These are phyloP conservation scores for Falco biarmicus DNA, from an alignment of 2,797 vertebrate species.

Conservation along the genomic window DNA sequence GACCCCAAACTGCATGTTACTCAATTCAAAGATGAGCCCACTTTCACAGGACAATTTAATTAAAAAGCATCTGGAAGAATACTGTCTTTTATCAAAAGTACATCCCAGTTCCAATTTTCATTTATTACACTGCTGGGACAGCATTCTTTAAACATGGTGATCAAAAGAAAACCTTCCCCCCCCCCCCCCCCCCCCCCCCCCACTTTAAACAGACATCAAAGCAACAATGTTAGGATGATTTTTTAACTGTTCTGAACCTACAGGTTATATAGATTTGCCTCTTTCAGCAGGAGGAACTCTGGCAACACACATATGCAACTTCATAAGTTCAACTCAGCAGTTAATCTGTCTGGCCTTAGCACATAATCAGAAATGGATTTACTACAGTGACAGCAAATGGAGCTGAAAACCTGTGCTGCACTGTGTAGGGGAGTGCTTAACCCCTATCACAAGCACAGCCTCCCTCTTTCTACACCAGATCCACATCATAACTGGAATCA, in stretches of 20 bases:
- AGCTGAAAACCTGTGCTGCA: background rate
- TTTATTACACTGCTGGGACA: slow-evolving; percentile 17
- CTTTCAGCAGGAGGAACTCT: background rate
- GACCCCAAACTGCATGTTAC: background rate
- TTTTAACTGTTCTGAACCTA: background rate
- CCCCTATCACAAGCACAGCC: background rate
- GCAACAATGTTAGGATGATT: background rate
- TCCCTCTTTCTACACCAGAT: background rate
- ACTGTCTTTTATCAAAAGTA: background rate
- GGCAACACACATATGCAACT: background rate
- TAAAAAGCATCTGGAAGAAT: slow-evolving; percentile 28
- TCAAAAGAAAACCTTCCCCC: background rate
- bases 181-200: no score
- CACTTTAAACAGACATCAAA: background rate
- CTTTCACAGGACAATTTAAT: slow-evolving; percentile 47
- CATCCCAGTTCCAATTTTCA: background rate
- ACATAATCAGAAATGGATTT: slow-evolving; percentile 29
- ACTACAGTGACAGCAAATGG: background rate
- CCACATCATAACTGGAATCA: background rate
- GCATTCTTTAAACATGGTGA: background rate
- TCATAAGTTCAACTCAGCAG: background rate
- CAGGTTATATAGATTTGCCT: background rate
- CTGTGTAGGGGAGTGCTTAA: background rate
- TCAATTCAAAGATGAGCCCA: slow-evolving; percentile 20
- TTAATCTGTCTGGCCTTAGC: background rate